phyloP scores from a whole-genome alignment of 2,888 invertebrate genomes.

The Coleophora deauratella region DNA sequence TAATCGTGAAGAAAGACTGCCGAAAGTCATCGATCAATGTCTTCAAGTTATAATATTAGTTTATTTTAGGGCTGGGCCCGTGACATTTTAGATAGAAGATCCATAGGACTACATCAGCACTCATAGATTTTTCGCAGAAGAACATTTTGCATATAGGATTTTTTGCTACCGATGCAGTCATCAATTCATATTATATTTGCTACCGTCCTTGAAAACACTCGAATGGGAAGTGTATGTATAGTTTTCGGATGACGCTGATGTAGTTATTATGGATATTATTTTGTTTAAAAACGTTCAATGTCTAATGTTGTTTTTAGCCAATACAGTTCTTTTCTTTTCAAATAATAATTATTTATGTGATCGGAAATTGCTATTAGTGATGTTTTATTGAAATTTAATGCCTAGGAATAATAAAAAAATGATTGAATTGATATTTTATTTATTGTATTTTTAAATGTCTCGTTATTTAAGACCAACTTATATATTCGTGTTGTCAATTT shows the following conservation, averaged over 20 bases:
- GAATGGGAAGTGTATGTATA: too few species aligned
- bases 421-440: conserved; percentile 10
- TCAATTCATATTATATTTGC: too few species aligned
- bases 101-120: too few species aligned
- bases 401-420: conserved; percentile 4
- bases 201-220: too few species aligned
- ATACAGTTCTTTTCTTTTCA: conserved; percentile 12
- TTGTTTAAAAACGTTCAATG: conserved; percentile 3
- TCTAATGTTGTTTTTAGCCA: conserved; percentile 9
- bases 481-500: conserved; percentile 18
- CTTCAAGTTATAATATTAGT: too few species aligned
- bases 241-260: neutral
- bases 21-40: too few species aligned
- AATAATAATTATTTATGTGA: conserved; percentile 7
- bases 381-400: conserved; percentile 1
- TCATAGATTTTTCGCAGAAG: too few species aligned
- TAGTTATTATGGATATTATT: conserved; percentile 1
- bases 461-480: conserved; percentile 8
- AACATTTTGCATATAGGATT: too few species aligned
- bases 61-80: too few species aligned
- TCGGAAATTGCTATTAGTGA: conserved; percentile 6
- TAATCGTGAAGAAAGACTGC: too few species aligned
- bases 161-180: too few species aligned
- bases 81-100: too few species aligned
- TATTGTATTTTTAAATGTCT: conserved; percentile 15